Conservation (phyloP, 2,797 vertebrate species). For the Phalloptychus januarius region DNA sequence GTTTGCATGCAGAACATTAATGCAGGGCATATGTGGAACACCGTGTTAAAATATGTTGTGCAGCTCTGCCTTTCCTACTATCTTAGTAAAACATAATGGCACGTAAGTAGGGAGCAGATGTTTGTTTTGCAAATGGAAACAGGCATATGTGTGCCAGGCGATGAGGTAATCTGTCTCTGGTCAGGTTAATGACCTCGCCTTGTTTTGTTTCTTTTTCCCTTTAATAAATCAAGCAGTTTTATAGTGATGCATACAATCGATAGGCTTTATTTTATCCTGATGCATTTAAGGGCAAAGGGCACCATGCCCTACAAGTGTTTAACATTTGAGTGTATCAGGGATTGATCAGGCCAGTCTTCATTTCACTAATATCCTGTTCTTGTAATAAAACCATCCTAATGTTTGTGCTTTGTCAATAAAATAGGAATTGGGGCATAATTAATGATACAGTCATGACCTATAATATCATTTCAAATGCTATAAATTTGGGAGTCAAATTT, state of each 20-base stretch:
- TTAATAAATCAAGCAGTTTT: background rate
- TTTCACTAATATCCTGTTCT: background rate
- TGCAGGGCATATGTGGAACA: background rate
- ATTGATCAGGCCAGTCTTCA: background rate
- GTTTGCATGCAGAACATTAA: background rate
- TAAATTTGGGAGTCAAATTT: background rate
- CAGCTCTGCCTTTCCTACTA: constrained; percentile 20
- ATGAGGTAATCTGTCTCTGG: constrained; percentile 71
- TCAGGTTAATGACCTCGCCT: constrained; percentile 63
- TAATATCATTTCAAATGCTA: background rate
- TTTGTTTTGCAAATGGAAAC: constrained; percentile 76
- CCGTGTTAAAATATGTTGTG: constrained; percentile 15
- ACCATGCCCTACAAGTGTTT: background rate
- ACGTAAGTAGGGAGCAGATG: constrained; percentile 66
- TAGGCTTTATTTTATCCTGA: background rate
- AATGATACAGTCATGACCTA: background rate
- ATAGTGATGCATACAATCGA: background rate
- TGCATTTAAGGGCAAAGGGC: background rate
- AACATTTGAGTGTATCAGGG: background rate
- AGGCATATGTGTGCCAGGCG: constrained; percentile 72
- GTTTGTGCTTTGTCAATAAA: background rate
- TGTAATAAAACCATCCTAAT: background rate
- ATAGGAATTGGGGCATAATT: background rate
- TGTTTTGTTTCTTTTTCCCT: constrained; percentile 8
- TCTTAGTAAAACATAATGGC: constrained; percentile 47